Evolutionary conservation across 2,113 vertebrate genomes (phyloP).

Genomic region (Centropus unirufus): DNA sequence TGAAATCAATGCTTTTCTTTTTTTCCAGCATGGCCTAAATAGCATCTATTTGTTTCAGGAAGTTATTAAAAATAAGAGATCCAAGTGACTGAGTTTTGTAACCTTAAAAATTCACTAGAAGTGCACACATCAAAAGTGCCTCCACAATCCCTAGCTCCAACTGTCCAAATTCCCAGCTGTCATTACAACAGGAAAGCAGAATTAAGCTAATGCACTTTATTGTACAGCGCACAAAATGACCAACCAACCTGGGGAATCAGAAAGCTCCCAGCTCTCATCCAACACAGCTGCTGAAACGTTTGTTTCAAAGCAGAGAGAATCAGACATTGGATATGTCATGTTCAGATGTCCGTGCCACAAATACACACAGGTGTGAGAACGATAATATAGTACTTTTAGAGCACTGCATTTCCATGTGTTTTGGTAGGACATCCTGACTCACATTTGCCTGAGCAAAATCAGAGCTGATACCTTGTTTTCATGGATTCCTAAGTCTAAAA

Average conservation of each 20-base stretch:
- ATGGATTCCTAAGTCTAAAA: not conserved
- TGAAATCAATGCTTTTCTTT: not conserved
- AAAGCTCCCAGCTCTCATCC: not conserved
- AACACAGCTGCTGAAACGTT: not conserved
- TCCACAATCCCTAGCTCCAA: not conserved
- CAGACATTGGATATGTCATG: not conserved
- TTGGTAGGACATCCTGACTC: not conserved
- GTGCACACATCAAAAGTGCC: not conserved
- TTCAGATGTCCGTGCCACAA: not conserved
- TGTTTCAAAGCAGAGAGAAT: not conserved
- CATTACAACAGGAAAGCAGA: not conserved
- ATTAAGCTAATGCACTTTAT: not conserved
- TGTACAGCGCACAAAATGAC: not conserved
- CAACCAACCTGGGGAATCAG: not conserved
- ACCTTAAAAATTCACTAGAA: not conserved
- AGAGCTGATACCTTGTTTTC: not conserved
- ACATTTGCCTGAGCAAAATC: not conserved
- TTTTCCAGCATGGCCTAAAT: not conserved
- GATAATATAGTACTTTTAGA: not conserved
- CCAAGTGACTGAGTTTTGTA: fast-evolving
- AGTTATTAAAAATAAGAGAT: not conserved
- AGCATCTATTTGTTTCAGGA: not conserved
- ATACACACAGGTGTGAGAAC: not conserved
- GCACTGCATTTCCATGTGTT: not conserved
- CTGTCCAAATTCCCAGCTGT: not conserved